Evolutionary conservation across 2,888 invertebrate genomes (phyloP), one percentile per base, ranked within the genome.

Genomic region (Ochlodes sylvanus): DNA sequence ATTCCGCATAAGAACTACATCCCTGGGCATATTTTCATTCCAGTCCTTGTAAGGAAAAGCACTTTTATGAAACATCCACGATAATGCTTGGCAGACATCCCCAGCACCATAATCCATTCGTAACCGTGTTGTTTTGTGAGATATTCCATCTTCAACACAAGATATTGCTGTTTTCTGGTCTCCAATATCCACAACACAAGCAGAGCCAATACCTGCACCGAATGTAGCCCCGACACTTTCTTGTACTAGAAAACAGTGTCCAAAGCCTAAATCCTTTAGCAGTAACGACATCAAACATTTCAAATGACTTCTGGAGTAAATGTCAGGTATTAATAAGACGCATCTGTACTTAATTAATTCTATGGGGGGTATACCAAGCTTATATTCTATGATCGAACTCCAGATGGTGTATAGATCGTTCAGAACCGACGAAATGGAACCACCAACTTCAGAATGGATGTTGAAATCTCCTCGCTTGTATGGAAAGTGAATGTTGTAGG

Each of bases 111-210:
- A 98, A 75, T 97, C 97, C 94, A 98, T 94, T 63, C 97, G 90
- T 79, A 96, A 95, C 80, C 98, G 94, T 0, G 98, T 98, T 72
- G 96, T 96, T 74, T 97, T 95, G 79, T 98, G 98, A 27, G 98
- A 98, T 70, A 99, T 97, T 0, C 98, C 98, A 93, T 99, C 99
- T 91, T 99, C 99, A 0, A 99, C 98, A 90, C 99, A 99, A 1
- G 98, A 98, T 19, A 99, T 97, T 0, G 98, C 98, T 0, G 98
- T 98, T 92, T 99, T 99, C 84, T 98, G 98, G 82, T 98, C 98
- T 0, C 99, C 99, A 63, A 99, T 96, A 84, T 99, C 98, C 0
- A 99, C 97, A 0, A 99, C 98, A 89, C 99, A 99, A 0, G 98
- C 98, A 79, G 96, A 97, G 1, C 93, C 93, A 9, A 94, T 92